These are phyloP conservation scores for Bombus consobrinus DNA, from an alignment of 1,140 invertebrate genomes.

Conservation along the genomic window DNA sequence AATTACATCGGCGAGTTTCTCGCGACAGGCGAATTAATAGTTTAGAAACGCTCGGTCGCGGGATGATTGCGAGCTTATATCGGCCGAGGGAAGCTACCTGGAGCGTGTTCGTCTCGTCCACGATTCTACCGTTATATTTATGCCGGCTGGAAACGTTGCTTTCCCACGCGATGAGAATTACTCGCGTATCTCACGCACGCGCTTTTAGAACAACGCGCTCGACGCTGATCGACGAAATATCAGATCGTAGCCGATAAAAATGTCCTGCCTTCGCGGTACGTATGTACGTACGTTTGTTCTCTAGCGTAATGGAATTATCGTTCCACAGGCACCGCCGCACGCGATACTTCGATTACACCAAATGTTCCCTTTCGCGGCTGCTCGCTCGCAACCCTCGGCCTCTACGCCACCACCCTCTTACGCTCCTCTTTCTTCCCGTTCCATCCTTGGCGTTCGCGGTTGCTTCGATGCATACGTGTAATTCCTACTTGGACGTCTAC, in stretches of 20 bases:
- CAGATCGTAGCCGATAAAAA: constrained; percentile 67
- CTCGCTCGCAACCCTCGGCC: not conserved
- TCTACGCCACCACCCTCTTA: not conserved
- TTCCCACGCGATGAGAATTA: constrained; percentile 70
- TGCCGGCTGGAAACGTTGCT: constrained; percentile 52
- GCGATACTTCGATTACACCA: constrained; percentile 69
- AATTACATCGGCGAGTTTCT: not conserved
- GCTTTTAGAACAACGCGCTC: constrained; percentile 40
- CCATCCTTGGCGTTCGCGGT: not conserved
- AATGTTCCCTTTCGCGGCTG: constrained; percentile 59
- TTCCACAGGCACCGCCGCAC: constrained; percentile 53
- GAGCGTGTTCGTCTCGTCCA: constrained; percentile 10
- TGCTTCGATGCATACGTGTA: constrained; percentile 11
- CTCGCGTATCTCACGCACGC: constrained; percentile 66
- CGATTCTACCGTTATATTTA: constrained; percentile 54
- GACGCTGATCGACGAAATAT: constrained; percentile 66
- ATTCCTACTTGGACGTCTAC: constrained; percentile 36
- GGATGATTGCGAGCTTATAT: not conserved
- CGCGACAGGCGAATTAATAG: constrained; percentile 24
- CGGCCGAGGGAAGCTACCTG: constrained; percentile 11
- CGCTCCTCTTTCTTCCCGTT: not conserved
- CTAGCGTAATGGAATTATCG: constrained; percentile 71
- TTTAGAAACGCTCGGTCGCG: not conserved
- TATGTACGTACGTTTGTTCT: constrained; percentile 68
- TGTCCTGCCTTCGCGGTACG: constrained; percentile 37